Evolutionary conservation across 2,113 vertebrate species (phyloP).

Genomic region (Serinus canaria): DNA sequence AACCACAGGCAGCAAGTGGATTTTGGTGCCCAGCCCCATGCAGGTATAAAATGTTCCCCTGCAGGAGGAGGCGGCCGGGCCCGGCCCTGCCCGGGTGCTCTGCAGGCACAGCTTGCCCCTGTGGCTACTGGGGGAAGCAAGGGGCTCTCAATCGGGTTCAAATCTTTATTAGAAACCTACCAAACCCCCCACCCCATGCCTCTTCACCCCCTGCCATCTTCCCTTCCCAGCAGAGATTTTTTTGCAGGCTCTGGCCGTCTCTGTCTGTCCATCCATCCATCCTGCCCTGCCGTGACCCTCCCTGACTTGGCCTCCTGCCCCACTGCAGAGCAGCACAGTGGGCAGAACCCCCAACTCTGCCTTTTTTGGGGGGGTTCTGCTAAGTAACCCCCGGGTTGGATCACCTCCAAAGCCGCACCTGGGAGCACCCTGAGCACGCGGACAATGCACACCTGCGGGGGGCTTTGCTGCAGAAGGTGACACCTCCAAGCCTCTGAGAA

Average conservation of each 20-base stretch:
- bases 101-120: not conserved
- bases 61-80: not conserved
- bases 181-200: fast-evolving
- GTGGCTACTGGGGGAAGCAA: not conserved
- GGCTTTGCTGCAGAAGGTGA: constrained; percentile 13
- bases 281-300: not conserved
- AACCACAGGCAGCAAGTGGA: not conserved
- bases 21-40: not conserved
- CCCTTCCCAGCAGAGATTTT: constrained; percentile 31
- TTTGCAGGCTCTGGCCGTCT: not conserved
- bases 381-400: not conserved
- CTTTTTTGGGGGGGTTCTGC: not conserved
- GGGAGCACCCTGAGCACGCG: not conserved
- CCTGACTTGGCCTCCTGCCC: not conserved
- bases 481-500: not conserved
- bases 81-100: not conserved
- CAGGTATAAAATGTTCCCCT: not conserved
- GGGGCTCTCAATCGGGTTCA: not conserved
- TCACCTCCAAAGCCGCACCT: not conserved
- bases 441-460: not conserved
- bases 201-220: not conserved
- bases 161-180: constrained; percentile 43
- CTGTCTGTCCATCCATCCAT: not conserved
- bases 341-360: not conserved
- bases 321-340: not conserved